Conservation (phyloP, 2,113 vertebrate species). For the Ptilonorhynchus violaceus region DNA sequence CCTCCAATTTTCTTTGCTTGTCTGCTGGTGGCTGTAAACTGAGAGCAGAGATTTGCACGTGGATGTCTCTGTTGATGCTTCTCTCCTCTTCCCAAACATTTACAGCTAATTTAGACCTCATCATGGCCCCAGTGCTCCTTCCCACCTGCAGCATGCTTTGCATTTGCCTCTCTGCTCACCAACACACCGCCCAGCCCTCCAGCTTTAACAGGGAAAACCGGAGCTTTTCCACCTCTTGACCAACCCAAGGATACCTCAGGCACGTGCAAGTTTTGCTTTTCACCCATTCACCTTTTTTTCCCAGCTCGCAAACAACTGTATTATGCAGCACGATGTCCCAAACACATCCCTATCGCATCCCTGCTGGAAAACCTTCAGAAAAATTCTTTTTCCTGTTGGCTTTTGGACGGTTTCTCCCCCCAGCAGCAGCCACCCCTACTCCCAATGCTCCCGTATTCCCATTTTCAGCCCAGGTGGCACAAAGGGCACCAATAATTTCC, state of each 20-base stretch:
- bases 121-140: background rate
- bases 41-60: background rate
- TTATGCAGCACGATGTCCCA: rapidly evolving
- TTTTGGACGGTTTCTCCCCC: background rate
- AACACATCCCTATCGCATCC: background rate
- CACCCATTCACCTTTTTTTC: background rate
- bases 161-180: background rate
- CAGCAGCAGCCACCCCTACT: background rate
- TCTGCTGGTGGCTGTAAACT: background rate
- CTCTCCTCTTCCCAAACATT: background rate
- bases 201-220: background rate
- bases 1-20: background rate
- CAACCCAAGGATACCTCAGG: background rate
- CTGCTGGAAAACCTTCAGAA: background rate
- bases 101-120: background rate
- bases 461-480: background rate
- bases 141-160: background rate
- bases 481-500: background rate
- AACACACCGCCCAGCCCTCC: background rate
- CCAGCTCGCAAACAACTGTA: background rate
- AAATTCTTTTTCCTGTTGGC: background rate
- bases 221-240: background rate
- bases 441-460: rapidly evolving
- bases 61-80: background rate
- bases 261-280: background rate